phyloP scores from a whole-genome alignment of 2,113 vertebrate species.

The Mormyrus iriodes region DNA sequence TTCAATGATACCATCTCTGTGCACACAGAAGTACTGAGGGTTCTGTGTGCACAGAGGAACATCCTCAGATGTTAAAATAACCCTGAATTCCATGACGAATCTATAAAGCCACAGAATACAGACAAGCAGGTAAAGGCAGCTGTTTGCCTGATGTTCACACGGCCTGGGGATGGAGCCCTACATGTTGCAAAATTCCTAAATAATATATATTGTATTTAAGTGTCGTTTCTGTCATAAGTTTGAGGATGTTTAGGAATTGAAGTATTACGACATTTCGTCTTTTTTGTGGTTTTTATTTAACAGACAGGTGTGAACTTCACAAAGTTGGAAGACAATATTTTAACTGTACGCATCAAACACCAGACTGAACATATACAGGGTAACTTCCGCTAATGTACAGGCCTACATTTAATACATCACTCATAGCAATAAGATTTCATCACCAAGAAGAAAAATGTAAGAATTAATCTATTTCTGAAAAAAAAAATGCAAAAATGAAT shows the following conservation, averaged over 20 bases:
- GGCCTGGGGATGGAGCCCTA: not conserved
- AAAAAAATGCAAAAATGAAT: not conserved
- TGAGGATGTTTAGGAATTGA: not conserved
- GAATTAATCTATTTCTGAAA: not conserved
- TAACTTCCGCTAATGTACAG: not conserved
- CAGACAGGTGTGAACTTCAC: not conserved
- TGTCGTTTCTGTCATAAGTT: not conserved
- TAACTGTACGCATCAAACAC: not conserved
- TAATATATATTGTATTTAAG: not conserved
- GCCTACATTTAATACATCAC: not conserved
- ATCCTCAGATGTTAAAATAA: not conserved
- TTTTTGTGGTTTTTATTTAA: not conserved
- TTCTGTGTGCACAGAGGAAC: not conserved
- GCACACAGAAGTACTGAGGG: not conserved
- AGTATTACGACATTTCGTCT: not conserved
- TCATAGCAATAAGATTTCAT: conserved; percentile 1
- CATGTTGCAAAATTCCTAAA: not conserved
- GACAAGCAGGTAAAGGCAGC: not conserved
- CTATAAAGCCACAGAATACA: not conserved
- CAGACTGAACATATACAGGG: not conserved
- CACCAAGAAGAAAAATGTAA: not conserved
- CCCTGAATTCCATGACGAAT: not conserved
- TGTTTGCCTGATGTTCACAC: not conserved
- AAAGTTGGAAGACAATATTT: not conserved
- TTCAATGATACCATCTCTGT: not conserved